Evolutionary conservation across 2,797 vertebrate species (phyloP).

Genomic region (Melanotaenia maccullochi): DNA sequence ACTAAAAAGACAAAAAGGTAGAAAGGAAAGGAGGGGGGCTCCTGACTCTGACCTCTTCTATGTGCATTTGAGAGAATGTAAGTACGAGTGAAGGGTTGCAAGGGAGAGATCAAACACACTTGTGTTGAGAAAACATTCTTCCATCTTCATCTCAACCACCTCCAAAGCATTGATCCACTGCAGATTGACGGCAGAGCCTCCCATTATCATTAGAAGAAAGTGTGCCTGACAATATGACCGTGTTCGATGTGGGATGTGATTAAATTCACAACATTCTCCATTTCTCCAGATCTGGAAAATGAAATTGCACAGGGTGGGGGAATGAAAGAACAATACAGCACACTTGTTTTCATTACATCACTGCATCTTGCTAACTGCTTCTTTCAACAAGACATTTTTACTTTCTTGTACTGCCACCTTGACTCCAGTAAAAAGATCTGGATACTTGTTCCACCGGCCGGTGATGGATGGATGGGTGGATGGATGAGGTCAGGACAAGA

Average conservation of each 20-base stretch:
- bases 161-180: slow-evolving; percentile 38
- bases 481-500: background rate
- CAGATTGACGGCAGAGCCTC: slow-evolving; percentile 9
- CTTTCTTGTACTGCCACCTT: background rate
- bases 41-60: slow-evolving; percentile 33
- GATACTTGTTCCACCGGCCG: background rate
- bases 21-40: background rate
- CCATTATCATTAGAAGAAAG: slow-evolving; percentile 1
- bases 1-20: slow-evolving; percentile 8
- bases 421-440: slow-evolving; percentile 7
- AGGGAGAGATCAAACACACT: slow-evolving; percentile 45
- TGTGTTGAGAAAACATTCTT: slow-evolving; percentile 17
- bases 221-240: background rate
- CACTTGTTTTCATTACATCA: background rate
- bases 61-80: background rate
- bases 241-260: background rate
- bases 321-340: background rate
- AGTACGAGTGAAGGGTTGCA: slow-evolving; percentile 3
- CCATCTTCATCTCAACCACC: slow-evolving; percentile 20
- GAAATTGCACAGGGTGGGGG: too few species aligned
- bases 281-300: too few species aligned
- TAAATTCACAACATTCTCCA: too few species aligned
- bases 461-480: slow-evolving; percentile 26
- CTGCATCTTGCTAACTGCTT: background rate
- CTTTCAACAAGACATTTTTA: background rate